Base-by-base conservation (phyloP, 2,797 vertebrate species). In the Sebastes itinus region DNA sequence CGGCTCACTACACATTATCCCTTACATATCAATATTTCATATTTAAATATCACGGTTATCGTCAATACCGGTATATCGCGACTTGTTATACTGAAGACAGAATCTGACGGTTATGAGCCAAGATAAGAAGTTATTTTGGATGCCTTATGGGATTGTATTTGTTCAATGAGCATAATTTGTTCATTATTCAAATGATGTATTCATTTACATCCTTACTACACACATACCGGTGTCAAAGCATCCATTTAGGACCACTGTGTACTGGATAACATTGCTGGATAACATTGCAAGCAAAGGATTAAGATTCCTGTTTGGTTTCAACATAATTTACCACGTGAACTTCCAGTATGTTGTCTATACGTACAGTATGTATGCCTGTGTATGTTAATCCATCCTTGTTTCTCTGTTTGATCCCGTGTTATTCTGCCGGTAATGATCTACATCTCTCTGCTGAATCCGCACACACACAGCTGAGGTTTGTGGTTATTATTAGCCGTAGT, bases 401-500 rank as follows among this genome's bases (percentile, higher is more conserved):
- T 55, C 35, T n/a, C 67, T 65, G 12, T 68, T 56, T 46, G 38
- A 22, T 32, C 71, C 52, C 13, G 4, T 72, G 81, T 76, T 74
- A 49, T 74, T 77, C 64, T 79, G 27, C 27, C 10, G 4, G 5
- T 49, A 61, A 71, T 55, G 25, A 61, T 56, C 63, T 55, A 30
- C 62, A 49, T 81, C 69, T 70, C 74, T 58, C 30, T 70, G 64
- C 70, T 69, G 58, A 83, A 77, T 82, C 52, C 16, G 52, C 8
- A 18, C 49, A 70, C 80, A 75, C 59, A 61, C 65, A 76, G 79
- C 60, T 38, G 64, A 76, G 77, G 52, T 35, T 59, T 77, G 63
- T 71, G 64, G 77, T 80, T 88, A 75, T 91, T 86, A 65, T 81
- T 84, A 75, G 82, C 72, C 65, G 9, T 25, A 38, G 71, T 78